Evolutionary conservation across 2,797 vertebrate species (phyloP), one percentile per base, ranked within the genome.

Genomic region (Phoxinus dragarum): DNA sequence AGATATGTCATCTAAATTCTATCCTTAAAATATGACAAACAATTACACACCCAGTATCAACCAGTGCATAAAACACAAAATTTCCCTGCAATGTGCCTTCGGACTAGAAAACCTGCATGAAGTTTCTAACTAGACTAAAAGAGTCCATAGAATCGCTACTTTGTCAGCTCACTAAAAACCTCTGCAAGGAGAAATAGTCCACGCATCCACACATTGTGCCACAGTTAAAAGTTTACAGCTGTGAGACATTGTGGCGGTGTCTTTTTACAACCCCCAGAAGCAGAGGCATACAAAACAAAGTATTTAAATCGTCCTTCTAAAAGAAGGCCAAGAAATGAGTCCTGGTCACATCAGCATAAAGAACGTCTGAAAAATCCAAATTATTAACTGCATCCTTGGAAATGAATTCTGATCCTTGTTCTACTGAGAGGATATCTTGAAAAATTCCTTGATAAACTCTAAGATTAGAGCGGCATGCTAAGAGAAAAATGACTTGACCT

Each of bases 1-100:
- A 87, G 86, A 84, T 79, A 84, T 82, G 87, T 85, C 86, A 89
- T 88, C 89, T 89, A 88, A 88, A 89, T 86, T 72, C 82, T 88
- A 87, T 78, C 61, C 74, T 88, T 89, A 87, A 85, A 67, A 89
- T 85, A 88, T 78, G 38, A 67, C 56, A 71, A 88, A 89, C 75
- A 87, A 83, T 79, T 87, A 86, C 69, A 90, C 81, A 88, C 44
- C 77, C 82, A 88, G 68, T 88, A 83, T 75, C 56, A 78, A 69
- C 84, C 79, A 87, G 78, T 85, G 87, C 80, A 87, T 80, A 80
- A 87, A 87, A 44, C 86, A 67, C 78, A 88, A 71, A 56, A 38
- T 61, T n/a, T 82, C 84, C 87, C 79, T 86, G 76, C 80, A 34
- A 84, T 88, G 66, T 88, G 81, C 64, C 79, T 80, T 80, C 27